Percentiles rank a stretch among this genome's conserved stretches.
Conservation (phyloP, 2,797 vertebrate genomes). For the Esox lucius region DNA sequence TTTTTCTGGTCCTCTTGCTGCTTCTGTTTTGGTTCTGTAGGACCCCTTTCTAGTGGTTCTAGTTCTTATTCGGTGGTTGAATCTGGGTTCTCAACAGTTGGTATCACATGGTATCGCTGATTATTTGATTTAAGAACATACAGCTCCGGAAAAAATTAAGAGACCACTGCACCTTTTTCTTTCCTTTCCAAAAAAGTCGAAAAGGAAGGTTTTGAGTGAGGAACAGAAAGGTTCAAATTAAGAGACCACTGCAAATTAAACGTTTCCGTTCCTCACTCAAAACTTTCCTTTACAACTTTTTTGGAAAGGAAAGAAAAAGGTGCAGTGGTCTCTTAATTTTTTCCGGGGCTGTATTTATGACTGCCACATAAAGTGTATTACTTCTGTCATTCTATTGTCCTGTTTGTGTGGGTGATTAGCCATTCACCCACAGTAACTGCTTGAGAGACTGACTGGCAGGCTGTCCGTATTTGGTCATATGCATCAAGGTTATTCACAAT, state of each 20-base stretch:
- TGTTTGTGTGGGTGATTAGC: slow-evolving; percentile 20
- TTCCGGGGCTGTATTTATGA: not conserved
- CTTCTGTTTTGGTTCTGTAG: not conserved
- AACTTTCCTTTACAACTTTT: no score
- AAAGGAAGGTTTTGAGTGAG: no score
- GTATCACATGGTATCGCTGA: not conserved
- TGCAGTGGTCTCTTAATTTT: no score
- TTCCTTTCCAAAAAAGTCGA: no score
- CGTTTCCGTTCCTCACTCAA: no score
- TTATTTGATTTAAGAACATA: slow-evolving; percentile 29
- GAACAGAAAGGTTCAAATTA: no score
- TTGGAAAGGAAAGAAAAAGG: no score
- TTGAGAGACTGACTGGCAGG: slow-evolving; percentile 10
- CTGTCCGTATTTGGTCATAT: slow-evolving; percentile 34
- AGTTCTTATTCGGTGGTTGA: not conserved
- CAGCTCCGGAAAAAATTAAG: no score
- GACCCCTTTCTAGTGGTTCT: not conserved
- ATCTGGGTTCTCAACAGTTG: not conserved
- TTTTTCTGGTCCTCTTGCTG: not conserved
- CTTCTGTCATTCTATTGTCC: slow-evolving; percentile 12
- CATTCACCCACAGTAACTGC: slow-evolving; percentile 27
- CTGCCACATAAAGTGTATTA: not conserved
- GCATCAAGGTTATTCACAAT: slow-evolving; percentile 54
- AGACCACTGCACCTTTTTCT: no score
- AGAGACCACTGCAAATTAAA: no score